Evolutionary conservation across 2,797 vertebrate species (phyloP).

Genomic region (Atherinosoma microstoma): DNA sequence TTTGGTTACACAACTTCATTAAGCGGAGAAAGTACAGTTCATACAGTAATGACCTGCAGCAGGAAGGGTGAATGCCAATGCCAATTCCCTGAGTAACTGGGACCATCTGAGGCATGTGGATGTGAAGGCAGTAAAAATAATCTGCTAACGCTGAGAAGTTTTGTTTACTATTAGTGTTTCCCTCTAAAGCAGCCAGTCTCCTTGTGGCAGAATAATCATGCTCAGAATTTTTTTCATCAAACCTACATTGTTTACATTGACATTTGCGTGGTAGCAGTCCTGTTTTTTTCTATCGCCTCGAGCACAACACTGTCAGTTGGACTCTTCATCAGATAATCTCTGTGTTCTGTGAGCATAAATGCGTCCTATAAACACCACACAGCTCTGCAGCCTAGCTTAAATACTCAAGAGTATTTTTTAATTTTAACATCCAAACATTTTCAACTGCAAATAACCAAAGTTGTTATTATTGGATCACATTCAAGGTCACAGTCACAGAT

Average conservation of each 20-base stretch:
- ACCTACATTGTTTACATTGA: neutral
- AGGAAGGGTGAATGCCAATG: neutral
- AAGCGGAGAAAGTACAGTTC: constrained; percentile 7
- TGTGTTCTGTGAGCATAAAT: neutral
- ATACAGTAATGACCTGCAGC: constrained; percentile 6
- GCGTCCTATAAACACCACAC: neutral
- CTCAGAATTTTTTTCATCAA: neutral
- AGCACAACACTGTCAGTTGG: constrained; percentile 9
- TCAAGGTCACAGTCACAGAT: neutral
- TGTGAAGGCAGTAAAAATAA: constrained; percentile 1
- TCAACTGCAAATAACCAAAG: neutral
- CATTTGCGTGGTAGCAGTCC: neutral
- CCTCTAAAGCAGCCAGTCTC: neutral
- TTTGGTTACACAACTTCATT: constrained; percentile 44
- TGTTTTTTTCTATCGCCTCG: neutral
- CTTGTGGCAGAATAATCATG: neutral
- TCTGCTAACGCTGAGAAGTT: neutral
- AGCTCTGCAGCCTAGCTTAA: neutral
- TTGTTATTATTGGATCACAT: neutral
- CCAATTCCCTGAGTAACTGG: constrained; percentile 2
- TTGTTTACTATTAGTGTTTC: neutral
- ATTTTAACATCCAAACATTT: neutral
- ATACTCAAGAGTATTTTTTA: neutral
- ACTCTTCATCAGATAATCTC: neutral
- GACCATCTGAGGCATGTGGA: constrained; percentile 3